Conservation (phyloP, 2,113 vertebrate genomes). For the Austrofundulus limnaeus region DNA sequence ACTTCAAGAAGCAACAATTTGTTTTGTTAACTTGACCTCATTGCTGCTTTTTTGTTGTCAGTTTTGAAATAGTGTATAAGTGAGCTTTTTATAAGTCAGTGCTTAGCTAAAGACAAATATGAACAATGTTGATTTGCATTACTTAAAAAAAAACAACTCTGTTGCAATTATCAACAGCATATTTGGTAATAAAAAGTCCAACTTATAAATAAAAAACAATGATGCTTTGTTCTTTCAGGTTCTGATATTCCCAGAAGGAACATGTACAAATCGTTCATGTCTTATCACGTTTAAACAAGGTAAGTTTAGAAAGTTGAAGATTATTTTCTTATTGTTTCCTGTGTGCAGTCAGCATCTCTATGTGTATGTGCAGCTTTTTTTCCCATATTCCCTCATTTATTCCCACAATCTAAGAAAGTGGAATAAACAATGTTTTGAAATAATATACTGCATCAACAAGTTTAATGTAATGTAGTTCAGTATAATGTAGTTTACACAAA, state of each 20-base stretch:
- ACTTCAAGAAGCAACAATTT: not conserved
- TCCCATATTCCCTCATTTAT: not conserved
- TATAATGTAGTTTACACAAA: too few species aligned
- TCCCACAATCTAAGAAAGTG: not conserved
- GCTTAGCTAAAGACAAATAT: too few species aligned
- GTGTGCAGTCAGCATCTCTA: too few species aligned
- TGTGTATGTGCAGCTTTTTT: not conserved
- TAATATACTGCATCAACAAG: too few species aligned
- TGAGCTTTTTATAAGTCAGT: too few species aligned
- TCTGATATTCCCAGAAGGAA: slow-evolving; percentile 96
- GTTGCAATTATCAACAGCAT: too few species aligned
- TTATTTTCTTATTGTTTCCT: not conserved
- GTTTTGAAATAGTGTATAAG: not conserved
- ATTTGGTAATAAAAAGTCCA: too few species aligned
- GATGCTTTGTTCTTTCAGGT: slow-evolving; percentile 80
- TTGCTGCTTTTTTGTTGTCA: slow-evolving; percentile 13
- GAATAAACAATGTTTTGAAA: too few species aligned
- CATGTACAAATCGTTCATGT: slow-evolving; percentile 97
- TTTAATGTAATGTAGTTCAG: too few species aligned
- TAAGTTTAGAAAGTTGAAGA: slow-evolving; percentile 40
- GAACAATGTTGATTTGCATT: too few species aligned
- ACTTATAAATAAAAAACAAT: slow-evolving; percentile 2
- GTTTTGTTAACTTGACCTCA: slow-evolving; percentile 9
- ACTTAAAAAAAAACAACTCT: too few species aligned
- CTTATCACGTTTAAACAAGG: slow-evolving; percentile 99